These are phyloP conservation scores for Geococcyx californianus DNA, from an alignment of 2,113 vertebrate genomes.

Conservation along the genomic window DNA sequence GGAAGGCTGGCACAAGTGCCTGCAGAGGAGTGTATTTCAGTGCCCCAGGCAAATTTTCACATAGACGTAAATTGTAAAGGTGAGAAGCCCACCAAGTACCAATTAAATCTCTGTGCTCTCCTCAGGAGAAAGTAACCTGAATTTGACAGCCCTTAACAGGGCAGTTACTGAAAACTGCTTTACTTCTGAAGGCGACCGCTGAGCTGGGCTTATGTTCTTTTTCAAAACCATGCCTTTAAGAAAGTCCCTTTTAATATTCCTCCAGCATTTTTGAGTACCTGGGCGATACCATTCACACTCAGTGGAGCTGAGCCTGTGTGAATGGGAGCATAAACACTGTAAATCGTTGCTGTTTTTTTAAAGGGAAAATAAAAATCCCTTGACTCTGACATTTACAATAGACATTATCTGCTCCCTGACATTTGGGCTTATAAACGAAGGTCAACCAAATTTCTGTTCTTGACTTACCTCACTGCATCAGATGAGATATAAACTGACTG, in stretches of 20 bases:
- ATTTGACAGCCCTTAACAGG: not conserved
- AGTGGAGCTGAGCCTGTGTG: not conserved
- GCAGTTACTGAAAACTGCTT: not conserved
- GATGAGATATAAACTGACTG: not conserved
- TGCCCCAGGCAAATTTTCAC: not conserved
- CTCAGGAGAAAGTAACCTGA: not conserved
- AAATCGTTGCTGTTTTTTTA: not conserved
- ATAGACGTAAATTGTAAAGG: not conserved
- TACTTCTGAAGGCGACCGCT: not conserved
- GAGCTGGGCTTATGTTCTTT: not conserved
- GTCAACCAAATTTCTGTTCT: not conserved
- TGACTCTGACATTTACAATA: slow-evolving; percentile 31
- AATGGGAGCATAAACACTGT: not conserved
- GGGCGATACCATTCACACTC: not conserved
- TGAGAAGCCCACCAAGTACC: rapidly evolving
- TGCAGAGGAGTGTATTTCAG: not conserved
- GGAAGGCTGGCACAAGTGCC: not conserved
- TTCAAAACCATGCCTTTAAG: not conserved
- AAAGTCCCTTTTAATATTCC: not conserved
- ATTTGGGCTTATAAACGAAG: not conserved
- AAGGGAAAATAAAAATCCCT: not conserved
- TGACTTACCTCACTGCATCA: not conserved
- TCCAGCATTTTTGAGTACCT: no score
- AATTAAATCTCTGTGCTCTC: not conserved
- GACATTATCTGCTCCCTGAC: slow-evolving; percentile 20